Percentiles rank a stretch among this genome's conserved stretches.
Conservation (phyloP, 2,797 vertebrate genomes). For the Phoeniculus purpureus region DNA sequence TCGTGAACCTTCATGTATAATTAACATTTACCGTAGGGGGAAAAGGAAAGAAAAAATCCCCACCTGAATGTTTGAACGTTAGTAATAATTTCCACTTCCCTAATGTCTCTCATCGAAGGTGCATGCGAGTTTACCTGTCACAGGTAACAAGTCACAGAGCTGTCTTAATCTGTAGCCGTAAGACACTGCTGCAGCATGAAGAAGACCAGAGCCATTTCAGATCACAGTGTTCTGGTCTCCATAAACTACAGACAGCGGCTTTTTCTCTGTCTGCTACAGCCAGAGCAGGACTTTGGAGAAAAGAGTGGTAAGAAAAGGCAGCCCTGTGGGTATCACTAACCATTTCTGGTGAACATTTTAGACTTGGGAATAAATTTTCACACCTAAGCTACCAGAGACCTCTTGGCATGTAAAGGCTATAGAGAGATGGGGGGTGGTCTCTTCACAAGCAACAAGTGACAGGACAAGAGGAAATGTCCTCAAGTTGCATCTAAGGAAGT, state of each 20-base stretch:
- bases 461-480: too few species aligned
- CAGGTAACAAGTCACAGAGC: constrained; percentile 15
- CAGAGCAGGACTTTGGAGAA: background rate
- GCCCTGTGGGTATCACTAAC: fast-evolving
- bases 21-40: constrained; percentile 65
- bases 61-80: background rate
- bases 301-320: background rate
- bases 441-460: too few species aligned
- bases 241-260: background rate
- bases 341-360: background rate
- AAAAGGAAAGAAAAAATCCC: constrained; percentile 25
- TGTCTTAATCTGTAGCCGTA: background rate
- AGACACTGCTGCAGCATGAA: background rate
- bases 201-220: background rate
- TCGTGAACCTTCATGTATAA: constrained; percentile 74
- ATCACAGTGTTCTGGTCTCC: background rate
- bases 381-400: background rate
- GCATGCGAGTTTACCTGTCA: constrained; percentile 24
- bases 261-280: background rate
- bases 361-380: background rate
- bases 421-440: too few species aligned
- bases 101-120: background rate
- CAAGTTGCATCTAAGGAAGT: too few species aligned
- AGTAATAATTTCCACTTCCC: background rate
- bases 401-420: fast-evolving